A percentile compares a stretch with the other conserved stretches of the same genome.
Conservation (phyloP, 2,888 invertebrate genomes). For the Leistus spinibarbis region DNA sequence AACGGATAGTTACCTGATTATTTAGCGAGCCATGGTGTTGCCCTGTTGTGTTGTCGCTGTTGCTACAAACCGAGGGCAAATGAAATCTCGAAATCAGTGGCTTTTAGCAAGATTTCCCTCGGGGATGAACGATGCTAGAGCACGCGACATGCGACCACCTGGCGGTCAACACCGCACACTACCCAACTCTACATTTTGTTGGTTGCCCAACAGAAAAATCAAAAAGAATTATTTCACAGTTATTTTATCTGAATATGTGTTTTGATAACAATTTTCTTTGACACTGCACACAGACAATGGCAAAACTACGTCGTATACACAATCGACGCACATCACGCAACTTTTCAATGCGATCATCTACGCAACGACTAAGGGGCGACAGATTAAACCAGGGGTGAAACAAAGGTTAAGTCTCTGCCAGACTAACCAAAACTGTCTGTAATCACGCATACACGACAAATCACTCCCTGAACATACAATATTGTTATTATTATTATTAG, state of each 20-base stretch:
- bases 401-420: neutral
- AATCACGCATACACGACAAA: neutral
- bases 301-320: too few species aligned
- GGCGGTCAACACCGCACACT: neutral
- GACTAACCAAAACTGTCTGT: neutral
- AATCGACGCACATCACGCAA: neutral
- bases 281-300: neutral
- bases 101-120: slow-evolving; percentile 50
- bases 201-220: neutral
- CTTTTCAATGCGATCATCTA: neutral
- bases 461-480: too few species aligned
- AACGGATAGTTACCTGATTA: neutral
- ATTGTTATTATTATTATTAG: too few species aligned
- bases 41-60: neutral
- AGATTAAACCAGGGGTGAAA: neutral
- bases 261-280: neutral
- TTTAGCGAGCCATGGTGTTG: neutral
- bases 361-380: neutral
- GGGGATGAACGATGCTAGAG: slow-evolving; percentile 44
- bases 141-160: slow-evolving; percentile 42
- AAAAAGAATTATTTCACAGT: neutral
- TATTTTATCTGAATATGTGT: neutral
- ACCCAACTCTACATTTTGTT: neutral
- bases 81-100: slow-evolving; percentile 49
- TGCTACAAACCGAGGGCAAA: slow-evolving; percentile 41